Evolutionary conservation across 2,113 vertebrate genomes (phyloP).

Genomic region (Apus apus): DNA sequence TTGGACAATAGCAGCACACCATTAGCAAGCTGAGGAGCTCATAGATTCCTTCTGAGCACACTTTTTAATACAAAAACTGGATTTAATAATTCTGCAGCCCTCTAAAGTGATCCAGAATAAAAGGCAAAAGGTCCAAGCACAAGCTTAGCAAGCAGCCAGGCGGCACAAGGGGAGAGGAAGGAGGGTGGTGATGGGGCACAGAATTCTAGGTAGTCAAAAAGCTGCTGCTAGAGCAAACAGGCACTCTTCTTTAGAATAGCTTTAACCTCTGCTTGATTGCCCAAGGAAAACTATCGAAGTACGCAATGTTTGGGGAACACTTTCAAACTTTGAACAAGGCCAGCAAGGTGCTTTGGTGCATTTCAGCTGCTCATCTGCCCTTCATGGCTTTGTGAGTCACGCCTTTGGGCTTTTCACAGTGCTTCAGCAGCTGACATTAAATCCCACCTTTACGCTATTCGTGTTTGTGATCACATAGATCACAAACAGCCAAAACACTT

Average conservation of each 20-base stretch:
- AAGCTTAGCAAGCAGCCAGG: neutral
- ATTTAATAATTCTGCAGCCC: neutral
- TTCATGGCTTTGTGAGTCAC: neutral
- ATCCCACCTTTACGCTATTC: neutral
- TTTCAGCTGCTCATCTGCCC: neutral
- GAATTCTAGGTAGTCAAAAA: neutral
- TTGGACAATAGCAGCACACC: fast-evolving
- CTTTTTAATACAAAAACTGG: neutral
- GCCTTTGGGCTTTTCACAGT: neutral
- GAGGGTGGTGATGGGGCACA: neutral
- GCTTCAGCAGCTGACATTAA: neutral
- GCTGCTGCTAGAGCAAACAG: neutral
- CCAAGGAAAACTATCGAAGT: neutral
- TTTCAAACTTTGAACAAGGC: neutral
- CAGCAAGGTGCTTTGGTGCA: neutral
- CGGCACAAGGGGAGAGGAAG: neutral
- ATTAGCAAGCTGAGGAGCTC: neutral
- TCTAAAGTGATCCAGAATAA: neutral
- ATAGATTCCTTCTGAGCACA: neutral
- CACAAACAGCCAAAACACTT: neutral
- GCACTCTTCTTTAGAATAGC: neutral
- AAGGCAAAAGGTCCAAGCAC: neutral
- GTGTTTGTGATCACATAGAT: neutral
- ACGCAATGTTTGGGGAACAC: neutral
- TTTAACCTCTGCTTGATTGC: neutral